Base-by-base conservation (phyloP, 2,888 invertebrate species). In the Mystacides longicornis region DNA sequence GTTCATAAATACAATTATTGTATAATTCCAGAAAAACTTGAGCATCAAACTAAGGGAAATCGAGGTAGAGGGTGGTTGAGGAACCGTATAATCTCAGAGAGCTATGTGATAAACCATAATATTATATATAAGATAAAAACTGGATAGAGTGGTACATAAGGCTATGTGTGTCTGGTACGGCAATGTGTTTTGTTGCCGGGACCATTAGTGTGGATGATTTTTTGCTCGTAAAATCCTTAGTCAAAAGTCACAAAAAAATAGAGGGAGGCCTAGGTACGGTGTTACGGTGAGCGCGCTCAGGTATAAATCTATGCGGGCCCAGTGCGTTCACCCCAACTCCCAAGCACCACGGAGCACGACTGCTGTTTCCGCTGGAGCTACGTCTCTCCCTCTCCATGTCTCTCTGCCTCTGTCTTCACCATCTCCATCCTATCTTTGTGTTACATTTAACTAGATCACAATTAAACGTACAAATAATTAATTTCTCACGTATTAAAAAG, bases 261-360 rank as follows among this genome's bases (percentile, higher is more conserved):
- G 21, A 48, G 48, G 43, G 48, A 23, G 48, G 23, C 20, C 37
- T 37, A 37, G 14, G 37, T 46, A 46, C 46, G 14, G 21, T 20
- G 16, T 18, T n/a, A 46, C 20, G 16, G 22, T 5, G 23, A 22
- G 16, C 48, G 23, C 22, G 49, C 23, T 47, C 58, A 58, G 58
- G 58, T 58, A 58, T 55, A 58, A 58, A 58, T 53, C 53, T 48
- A 52, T 48, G 52, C 52, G 55, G 54, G 54, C 22, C 55, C 53
- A 46, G 56, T 51, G 37, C 56, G 33, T 59, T 56, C 56, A 56
- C 59, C 59, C 59, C 54, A 48, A 14, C 33, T 20, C 14, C 16
- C 37, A n/a, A 37, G 37, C 14, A 37, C 37, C 37, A 37, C 16
- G 37, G 37, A 37, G 14, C 37, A 37, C 37, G 37, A 37, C 14